Conservation (phyloP, 2,113 vertebrate species). For the Barbus barbus region DNA sequence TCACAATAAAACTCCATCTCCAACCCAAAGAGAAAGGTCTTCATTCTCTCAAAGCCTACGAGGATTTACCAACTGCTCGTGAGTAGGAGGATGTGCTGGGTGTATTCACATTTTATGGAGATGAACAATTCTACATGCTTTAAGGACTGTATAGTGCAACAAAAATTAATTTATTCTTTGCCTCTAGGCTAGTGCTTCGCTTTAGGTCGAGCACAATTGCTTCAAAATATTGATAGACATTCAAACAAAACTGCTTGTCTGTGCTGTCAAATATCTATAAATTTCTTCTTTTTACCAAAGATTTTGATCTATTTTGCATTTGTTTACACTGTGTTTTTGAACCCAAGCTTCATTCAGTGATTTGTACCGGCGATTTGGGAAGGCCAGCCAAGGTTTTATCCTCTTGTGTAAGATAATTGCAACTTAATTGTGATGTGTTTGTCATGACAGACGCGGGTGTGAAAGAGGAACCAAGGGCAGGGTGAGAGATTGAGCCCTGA, state of each 20-base stretch:
- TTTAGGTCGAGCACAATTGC: slow-evolving; percentile 58
- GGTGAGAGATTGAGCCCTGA: slow-evolving; percentile 51
- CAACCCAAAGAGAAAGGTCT: slow-evolving; percentile 64
- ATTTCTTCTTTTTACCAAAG: no score
- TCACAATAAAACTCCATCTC: slow-evolving; percentile 61
- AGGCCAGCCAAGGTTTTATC: slow-evolving; percentile 54
- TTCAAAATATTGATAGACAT: slow-evolving; percentile 62
- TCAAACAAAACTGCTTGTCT: slow-evolving; percentile 58
- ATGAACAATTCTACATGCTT: slow-evolving; percentile 64
- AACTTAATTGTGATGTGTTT: slow-evolving; percentile 59
- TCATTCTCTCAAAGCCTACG: slow-evolving; percentile 51
- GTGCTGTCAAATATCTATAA: background rate
- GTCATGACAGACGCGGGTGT: slow-evolving; percentile 54
- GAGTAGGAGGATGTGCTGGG: slow-evolving; percentile 63
- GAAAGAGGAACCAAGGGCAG: slow-evolving; percentile 50
- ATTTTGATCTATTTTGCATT: background rate
- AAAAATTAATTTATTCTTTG: slow-evolving; percentile 57
- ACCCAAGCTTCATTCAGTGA: background rate
- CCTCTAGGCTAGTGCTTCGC: slow-evolving; percentile 54
- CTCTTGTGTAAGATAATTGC: slow-evolving; percentile 62
- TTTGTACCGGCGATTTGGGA: background rate
- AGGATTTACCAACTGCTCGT: slow-evolving; percentile 52
- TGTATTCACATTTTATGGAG: slow-evolving; percentile 62
- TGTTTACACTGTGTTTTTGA: background rate
- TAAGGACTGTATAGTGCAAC: slow-evolving; percentile 52